Conservation (phyloP, 2,113 vertebrate genomes). For the Euleptes europaea region DNA sequence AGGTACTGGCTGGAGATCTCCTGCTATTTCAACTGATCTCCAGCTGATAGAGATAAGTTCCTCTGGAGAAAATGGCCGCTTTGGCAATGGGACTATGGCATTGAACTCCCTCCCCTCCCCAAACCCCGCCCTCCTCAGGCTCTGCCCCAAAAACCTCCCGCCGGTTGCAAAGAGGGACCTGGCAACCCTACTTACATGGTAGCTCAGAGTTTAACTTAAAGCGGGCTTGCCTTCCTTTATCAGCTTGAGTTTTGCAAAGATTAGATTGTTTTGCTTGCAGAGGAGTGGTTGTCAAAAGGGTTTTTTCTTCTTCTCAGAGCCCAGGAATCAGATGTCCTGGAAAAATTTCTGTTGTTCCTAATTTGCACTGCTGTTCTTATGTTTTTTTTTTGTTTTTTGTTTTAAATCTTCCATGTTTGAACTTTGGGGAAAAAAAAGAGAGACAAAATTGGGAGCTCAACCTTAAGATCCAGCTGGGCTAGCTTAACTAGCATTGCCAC, state of each 20-base stretch:
- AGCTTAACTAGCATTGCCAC: background rate
- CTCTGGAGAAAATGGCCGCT: too few species aligned
- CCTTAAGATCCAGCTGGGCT: background rate
- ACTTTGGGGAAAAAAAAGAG: background rate
- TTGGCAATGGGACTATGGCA: too few species aligned
- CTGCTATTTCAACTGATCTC: too few species aligned
- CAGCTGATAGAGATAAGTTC: too few species aligned
- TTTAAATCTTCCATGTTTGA: background rate
- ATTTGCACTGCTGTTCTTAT: background rate
- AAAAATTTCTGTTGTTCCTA: background rate
- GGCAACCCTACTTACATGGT: too few species aligned
- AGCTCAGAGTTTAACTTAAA: background rate
- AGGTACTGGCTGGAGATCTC: too few species aligned
- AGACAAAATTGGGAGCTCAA: background rate
- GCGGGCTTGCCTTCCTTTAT: background rate
- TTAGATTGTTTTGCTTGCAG: background rate
- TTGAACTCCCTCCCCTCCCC: too few species aligned
- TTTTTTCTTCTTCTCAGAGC: background rate
- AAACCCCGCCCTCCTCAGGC: too few species aligned
- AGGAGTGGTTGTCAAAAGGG: background rate
- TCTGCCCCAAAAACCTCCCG: too few species aligned
- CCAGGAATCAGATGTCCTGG: background rate
- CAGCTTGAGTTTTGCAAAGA: background rate
- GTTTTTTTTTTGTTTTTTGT: background rate
- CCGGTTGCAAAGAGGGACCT: too few species aligned